Evolutionary conservation across 2,113 vertebrate genomes (phyloP), one percentile per base, ranked within the genome.

Genomic region (Microcebus lehilahytsara): DNA sequence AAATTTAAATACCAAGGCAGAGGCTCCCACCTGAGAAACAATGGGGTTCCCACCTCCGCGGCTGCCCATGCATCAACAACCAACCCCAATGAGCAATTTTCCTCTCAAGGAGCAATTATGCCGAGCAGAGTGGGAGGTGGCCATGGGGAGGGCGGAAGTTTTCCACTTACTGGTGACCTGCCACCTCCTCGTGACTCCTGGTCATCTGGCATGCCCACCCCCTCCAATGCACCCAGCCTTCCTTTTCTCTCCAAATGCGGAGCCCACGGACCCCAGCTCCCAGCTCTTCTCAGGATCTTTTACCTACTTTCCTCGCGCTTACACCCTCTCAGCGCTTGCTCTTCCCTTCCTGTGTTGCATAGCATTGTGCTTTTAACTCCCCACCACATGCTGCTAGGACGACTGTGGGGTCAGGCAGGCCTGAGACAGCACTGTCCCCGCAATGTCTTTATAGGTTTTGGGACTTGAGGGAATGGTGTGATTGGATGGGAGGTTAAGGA

Each of bases 11-110:
- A 30, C 34, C 1, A 3, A 42, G 22, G 32, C 75, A 56, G 89
- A 53, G 60, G 66, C 40, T 95, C 46, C 34, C 81, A 79, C 77
- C 32, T 78, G 53, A 93, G 95, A 93, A 53, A 46, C 3, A 16
- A 16, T 13, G 23, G n/a, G 46, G 23, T 32, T 77, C 67, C 83
- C 71, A 40, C 64, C 51, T 22, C 11, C 0, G 0, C 0, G 14
- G 56, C 58, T 17, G 22, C 23, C 89, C 37, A n/a, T 6, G 0
- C 9, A 16, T 25, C 69, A 9, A 49, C 60, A 51, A 2, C n/a
- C 67, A 30, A 25, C 25, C 74, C 77, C 20, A 42, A 16, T 0
- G 0, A 25, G n/a, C 67, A 22, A 7, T 23, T 90, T 92, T 20
- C 37, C 19, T 86, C 37, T 46, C 8, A 10, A 81, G 60, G 78